A percentile compares a stretch with the other conserved stretches of the same genome.
Conservation (phyloP, 1,140 invertebrate genomes). For the Drosophila malerkotliana region DNA sequence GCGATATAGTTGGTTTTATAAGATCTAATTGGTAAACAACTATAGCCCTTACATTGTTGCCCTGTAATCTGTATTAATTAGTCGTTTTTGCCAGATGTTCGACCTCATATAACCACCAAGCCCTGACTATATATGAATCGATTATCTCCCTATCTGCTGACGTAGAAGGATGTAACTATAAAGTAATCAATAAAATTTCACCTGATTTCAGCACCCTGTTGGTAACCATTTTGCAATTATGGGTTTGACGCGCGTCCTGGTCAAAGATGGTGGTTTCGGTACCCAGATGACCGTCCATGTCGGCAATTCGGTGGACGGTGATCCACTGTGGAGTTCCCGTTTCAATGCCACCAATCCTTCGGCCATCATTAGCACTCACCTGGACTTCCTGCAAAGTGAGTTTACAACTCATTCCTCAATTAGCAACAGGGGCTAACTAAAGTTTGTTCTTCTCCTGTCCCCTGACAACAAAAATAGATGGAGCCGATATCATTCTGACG, state of each 20-base stretch:
- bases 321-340: slow-evolving; percentile 92
- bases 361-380: slow-evolving; percentile 90
- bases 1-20: slow-evolving; percentile 17
- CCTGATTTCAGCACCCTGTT: not conserved
- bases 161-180: slow-evolving; percentile 29
- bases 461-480: slow-evolving; percentile 85
- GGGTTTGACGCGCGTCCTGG: slow-evolving; percentile 63
- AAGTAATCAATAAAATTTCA: slow-evolving; percentile 5
- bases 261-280: slow-evolving; percentile 91
- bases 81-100: slow-evolving; percentile 26
- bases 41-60: slow-evolving; percentile 18
- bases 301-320: slow-evolving; percentile 88
- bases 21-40: slow-evolving; percentile 26
- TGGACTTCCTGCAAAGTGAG: slow-evolving; percentile 89
- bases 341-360: slow-evolving; percentile 90
- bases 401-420: slow-evolving; percentile 13
- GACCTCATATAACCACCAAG: slow-evolving; percentile 9
- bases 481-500: slow-evolving; percentile 93
- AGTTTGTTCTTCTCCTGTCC: slow-evolving; percentile 1
- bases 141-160: slow-evolving; percentile 24
- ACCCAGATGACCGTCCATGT: slow-evolving; percentile 90
- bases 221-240: slow-evolving; percentile 39
- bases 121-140: not conserved
- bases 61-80: not conserved
- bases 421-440: slow-evolving; percentile 28